These are phyloP conservation scores for Notodonta dromedarius DNA, from an alignment of 2,888 invertebrate genomes.

Conservation along the genomic window DNA sequence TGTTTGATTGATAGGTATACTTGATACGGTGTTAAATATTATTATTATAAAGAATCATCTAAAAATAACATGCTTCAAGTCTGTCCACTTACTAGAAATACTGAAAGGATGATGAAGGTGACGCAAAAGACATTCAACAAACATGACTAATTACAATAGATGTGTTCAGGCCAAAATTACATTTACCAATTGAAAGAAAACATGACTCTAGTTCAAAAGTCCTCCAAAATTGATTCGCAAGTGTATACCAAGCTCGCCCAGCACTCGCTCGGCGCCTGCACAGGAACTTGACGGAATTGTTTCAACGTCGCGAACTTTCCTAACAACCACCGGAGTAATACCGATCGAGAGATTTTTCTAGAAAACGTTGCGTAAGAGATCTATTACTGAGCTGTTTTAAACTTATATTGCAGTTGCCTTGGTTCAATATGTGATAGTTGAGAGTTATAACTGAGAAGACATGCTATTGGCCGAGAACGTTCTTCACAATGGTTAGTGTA, in stretches of 20 bases:
- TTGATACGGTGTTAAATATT: no score
- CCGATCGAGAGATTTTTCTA: slow-evolving; percentile 21
- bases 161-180: no score
- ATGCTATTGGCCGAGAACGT: no score
- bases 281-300: slow-evolving; percentile 29
- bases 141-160: no score
- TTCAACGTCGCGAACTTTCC: slow-evolving; percentile 28
- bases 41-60: no score
- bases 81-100: no score
- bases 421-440: slow-evolving; percentile 3
- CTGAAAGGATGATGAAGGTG: no score
- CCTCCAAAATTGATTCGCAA: background rate
- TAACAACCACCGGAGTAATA: slow-evolving; percentile 24
- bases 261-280: background rate
- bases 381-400: slow-evolving; percentile 15
- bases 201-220: background rate
- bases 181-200: no score
- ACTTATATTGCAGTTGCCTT: slow-evolving; percentile 2
- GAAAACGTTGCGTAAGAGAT: slow-evolving; percentile 9
- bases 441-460: background rate
- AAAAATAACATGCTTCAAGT: no score
- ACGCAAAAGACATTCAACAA: no score
- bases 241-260: background rate
- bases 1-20: no score
- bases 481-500: no score